These are phyloP conservation scores for Parazoanthus swiftii DNA, from an alignment of 92 coral and sea anemone species.

Conservation along the genomic window DNA sequence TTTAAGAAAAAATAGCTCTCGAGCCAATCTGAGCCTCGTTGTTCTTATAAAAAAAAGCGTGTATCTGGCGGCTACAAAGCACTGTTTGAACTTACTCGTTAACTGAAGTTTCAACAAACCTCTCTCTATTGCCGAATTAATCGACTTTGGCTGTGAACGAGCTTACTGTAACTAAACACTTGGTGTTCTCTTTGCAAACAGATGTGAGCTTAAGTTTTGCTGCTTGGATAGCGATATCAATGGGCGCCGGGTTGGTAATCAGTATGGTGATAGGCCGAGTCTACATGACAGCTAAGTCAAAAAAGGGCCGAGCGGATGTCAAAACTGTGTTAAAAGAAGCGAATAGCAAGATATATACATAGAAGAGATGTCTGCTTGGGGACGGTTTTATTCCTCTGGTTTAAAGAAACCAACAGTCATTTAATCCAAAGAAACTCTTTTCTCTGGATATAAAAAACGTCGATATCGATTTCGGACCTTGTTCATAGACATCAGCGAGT, in stretches of 20 bases:
- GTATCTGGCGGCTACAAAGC: too few relatives aligned
- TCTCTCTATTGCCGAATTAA: not conserved
- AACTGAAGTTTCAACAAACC: not conserved
- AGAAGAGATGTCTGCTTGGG: not conserved
- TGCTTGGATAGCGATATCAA: conserved; percentile 89
- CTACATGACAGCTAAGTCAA: conserved; percentile 72
- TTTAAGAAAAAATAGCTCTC: too few relatives aligned
- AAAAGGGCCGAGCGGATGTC: conserved; percentile 68
- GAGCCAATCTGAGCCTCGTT: too few relatives aligned
- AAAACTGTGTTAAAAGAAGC: conserved; percentile 62
- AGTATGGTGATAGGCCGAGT: conserved; percentile 78
- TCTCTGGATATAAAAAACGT: not conserved
- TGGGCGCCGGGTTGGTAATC: conserved; percentile 79
- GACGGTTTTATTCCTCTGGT: not conserved
- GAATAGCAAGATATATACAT: conserved; percentile 20
- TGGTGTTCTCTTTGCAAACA: conserved; percentile 33
- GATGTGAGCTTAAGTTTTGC: conserved; percentile 75
- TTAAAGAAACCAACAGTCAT: not conserved
- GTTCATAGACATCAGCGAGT: not conserved
- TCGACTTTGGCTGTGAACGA: not conserved
- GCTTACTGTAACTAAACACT: not conserved
- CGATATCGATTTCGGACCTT: not conserved
- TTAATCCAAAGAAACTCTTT: not conserved
- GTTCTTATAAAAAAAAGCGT: too few relatives aligned
- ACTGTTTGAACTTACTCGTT: too few relatives aligned